These are phyloP conservation scores for Pangasius macronema DNA, from an alignment of 2,797 vertebrate species.

Conservation along the genomic window DNA sequence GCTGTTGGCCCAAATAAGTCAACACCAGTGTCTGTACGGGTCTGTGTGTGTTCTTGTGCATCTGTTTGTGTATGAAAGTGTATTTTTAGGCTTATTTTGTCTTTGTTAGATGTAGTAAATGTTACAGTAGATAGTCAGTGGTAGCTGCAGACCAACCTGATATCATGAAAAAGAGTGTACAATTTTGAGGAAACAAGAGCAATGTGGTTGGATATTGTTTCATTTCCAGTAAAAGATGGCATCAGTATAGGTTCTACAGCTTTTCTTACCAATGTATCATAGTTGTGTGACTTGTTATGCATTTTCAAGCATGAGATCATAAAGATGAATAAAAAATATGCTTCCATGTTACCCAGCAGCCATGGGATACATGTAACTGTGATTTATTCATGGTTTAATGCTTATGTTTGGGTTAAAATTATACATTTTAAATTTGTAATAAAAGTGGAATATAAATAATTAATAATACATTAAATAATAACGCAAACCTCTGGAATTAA, in stretches of 20 bases:
- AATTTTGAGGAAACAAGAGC: background rate
- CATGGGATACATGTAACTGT: background rate
- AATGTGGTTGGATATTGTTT: background rate
- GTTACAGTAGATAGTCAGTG: background rate
- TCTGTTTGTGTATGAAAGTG: background rate
- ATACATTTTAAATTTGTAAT: background rate
- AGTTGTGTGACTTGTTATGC: too few species aligned
- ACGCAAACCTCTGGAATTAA: background rate
- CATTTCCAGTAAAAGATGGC: background rate
- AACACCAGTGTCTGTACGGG: slow-evolving; percentile 19
- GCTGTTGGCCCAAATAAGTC: slow-evolving; percentile 43
- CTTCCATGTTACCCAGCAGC: background rate
- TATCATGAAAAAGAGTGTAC: background rate
- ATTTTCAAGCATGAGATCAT: background rate
- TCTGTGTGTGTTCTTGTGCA: background rate
- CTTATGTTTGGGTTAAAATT: background rate
- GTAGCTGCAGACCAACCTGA: background rate
- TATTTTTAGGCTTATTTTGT: background rate
- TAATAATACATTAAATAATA: background rate
- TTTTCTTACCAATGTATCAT: background rate
- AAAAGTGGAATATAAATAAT: background rate
- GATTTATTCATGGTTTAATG: background rate
- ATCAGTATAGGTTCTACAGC: background rate
- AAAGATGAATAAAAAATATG: background rate
- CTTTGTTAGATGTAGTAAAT: background rate